These are phyloP conservation scores for Bedellia somnulentella DNA, from an alignment of 2,888 invertebrate species.

Conservation along the genomic window DNA sequence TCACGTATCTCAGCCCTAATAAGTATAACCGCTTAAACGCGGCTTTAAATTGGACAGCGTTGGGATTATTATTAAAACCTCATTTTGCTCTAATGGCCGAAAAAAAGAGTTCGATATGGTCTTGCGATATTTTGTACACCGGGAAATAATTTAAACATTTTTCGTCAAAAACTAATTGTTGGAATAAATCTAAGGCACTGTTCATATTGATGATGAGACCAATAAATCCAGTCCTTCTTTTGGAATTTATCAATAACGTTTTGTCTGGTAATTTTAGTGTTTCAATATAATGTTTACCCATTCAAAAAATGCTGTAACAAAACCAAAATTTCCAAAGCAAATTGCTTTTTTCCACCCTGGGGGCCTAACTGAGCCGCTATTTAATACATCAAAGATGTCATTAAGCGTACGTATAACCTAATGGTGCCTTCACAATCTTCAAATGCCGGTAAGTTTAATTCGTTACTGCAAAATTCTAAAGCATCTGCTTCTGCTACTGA, in stretches of 20 bases:
- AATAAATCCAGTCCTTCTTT: constrained; percentile 3
- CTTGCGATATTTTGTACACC: constrained; percentile 7
- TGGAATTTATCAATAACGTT: constrained; percentile 2
- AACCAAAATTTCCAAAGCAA: constrained; percentile 1
- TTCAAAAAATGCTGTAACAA: constrained; percentile 4
- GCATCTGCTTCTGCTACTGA: constrained; percentile 11
- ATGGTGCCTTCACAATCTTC: constrained; percentile 10
- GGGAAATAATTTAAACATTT: constrained; percentile 3
- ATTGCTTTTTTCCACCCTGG: constrained; percentile 3
- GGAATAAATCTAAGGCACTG: constrained; percentile 1
- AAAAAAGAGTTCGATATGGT: constrained; percentile 8
- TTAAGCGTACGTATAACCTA: constrained; percentile 8
- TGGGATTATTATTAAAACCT: constrained; percentile 8
- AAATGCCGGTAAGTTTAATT: constrained; percentile 3
- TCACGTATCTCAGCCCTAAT: constrained; percentile 3
- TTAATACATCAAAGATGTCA: constrained; percentile 9
- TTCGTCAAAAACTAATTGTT: constrained; percentile 1
- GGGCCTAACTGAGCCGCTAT: constrained; percentile 1
- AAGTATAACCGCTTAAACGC: constrained; percentile 2
- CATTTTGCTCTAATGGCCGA: constrained; percentile 5
- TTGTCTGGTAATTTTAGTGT: background rate
- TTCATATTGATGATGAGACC: constrained; percentile 5
- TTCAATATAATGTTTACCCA: constrained; percentile 1
- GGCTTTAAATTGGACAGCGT: too few relatives aligned
- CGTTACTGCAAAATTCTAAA: constrained; percentile 8